Base-by-base conservation (phyloP, 2,888 invertebrate species). In the Ophion obscuratus region DNA sequence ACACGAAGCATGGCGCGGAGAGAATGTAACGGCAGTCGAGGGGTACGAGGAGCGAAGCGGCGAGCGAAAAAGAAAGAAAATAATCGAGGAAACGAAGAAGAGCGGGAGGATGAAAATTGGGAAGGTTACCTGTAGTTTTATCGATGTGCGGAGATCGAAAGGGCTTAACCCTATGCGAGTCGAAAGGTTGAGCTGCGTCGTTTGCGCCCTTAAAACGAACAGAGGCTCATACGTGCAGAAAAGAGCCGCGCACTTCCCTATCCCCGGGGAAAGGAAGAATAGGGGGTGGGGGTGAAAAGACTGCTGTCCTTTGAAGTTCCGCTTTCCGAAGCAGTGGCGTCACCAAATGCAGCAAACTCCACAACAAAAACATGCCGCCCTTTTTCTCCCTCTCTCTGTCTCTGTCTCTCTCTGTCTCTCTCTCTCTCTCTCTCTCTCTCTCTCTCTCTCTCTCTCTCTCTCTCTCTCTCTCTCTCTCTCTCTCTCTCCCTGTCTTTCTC, bases 241-340 rank as follows among this genome's bases (percentile, higher is more conserved):
- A 57, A 66, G 20, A 74, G 59, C 59, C 47, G 27, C 68, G 24
- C 57, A 44, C 89, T 53, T 67, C 92, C 92, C 93, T 91, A 44
- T 66, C 87, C 84, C 84, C 84, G 27, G 80, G 86, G 81, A 87
- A 87, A 78, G 86, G 81, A 74, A 82, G 20, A 27, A 64, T 4
- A 9, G n/a, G 27, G 24, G 47, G 20, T 27, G 57, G 14, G 31
- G 27, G n/a, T 17, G 47, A 27, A 44, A 64, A 76, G 53, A 62
- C 61, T 78, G 68, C 44, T 88, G 87, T 88, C 87, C 87, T 88
- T 88, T 88, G 87, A 88, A 88, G 88, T 87, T 81, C 74, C 83
- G 82, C 81, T 85, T 87, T 86, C 79, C 79, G 76, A 84, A 67
- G 83, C 81, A 76, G 78, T 67, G 44, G 75, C 77, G 81, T 71